These are phyloP conservation scores for Cordilura impudica DNA, from an alignment of 2,888 invertebrate species.

Conservation along the genomic window DNA sequence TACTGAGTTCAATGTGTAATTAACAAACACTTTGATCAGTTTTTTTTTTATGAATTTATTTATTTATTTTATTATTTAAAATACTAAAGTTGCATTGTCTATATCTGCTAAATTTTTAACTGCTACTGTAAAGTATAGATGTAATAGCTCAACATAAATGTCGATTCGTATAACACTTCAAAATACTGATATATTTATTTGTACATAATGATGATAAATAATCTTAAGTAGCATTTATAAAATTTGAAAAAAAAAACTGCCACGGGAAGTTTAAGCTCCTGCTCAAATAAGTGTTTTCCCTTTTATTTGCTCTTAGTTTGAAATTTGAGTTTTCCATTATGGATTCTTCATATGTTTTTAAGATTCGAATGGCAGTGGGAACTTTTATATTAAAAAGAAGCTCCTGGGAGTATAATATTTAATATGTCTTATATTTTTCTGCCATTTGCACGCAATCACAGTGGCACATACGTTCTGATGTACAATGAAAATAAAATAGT, in stretches of 20 bases:
- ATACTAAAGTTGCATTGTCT: too few relatives aligned
- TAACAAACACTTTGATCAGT: too few relatives aligned
- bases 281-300: neutral
- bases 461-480: slow-evolving; percentile 8
- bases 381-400: slow-evolving; percentile 36
- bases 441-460: slow-evolving; percentile 71
- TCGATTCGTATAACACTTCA: neutral
- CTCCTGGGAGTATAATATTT: slow-evolving; percentile 46
- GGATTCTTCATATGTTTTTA: neutral
- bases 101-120: neutral
- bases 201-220: neutral
- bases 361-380: slow-evolving; percentile 9
- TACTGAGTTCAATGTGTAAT: too few relatives aligned
- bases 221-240: neutral
- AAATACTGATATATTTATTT: too few relatives aligned
- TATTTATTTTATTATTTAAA: too few relatives aligned
- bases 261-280: neutral
- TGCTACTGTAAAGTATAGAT: neutral
- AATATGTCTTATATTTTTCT: slow-evolving; percentile 73
- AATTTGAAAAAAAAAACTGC: neutral
- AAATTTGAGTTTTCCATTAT: neutral
- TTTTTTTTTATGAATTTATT: too few relatives aligned
- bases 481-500: slow-evolving; percentile 34
- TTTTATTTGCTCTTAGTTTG: slow-evolving; percentile 3
- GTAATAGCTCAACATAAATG: slow-evolving; percentile 7